A percentile compares a stretch with the other conserved stretches of the same genome.
phyloP scores from a whole-genome alignment of 2,113 vertebrate species.

The Spea bombifrons region DNA sequence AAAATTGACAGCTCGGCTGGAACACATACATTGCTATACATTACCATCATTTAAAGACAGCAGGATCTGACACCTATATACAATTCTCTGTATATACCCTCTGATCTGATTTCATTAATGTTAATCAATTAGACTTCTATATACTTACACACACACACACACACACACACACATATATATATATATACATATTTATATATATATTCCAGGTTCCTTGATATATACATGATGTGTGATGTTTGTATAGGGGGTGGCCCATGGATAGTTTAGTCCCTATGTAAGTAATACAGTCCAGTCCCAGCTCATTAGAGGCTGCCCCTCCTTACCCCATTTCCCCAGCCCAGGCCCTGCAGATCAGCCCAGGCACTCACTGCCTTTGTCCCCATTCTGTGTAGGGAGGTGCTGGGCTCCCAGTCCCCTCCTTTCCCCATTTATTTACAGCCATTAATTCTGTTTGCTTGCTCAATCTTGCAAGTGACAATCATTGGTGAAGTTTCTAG shows the following conservation, averaged over 20 bases:
- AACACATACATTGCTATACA: too few relatives aligned
- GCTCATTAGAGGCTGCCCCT: constrained; percentile 38
- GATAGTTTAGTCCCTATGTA: constrained; percentile 18
- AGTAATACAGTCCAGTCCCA: constrained; percentile 37
- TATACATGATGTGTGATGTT: neutral
- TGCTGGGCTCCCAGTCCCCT: constrained; percentile 21
- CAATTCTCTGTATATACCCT: too few relatives aligned
- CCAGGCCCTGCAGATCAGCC: constrained; percentile 24
- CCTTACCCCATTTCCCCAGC: constrained; percentile 15
- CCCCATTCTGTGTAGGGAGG: constrained; percentile 29
- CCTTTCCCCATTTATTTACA: constrained; percentile 46
- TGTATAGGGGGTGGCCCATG: neutral
- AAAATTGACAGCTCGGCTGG: too few relatives aligned
- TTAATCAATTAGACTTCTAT: too few relatives aligned
- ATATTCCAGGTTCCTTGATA: neutral
- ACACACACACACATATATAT: neutral
- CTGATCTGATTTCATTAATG: too few relatives aligned
- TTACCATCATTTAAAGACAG: too few relatives aligned
- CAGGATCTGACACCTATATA: too few relatives aligned
- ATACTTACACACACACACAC: too few relatives aligned
- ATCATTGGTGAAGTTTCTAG: constrained; percentile 52
- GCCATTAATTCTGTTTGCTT: constrained; percentile 38
- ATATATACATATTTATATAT: neutral
- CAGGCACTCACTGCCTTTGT: constrained; percentile 40
- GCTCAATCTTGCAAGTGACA: constrained; percentile 39